Percentiles rank a stretch among this genome's conserved stretches.
phyloP scores from a whole-genome alignment of 2,888 invertebrate species.

The Macroteleia sp. region DNA sequence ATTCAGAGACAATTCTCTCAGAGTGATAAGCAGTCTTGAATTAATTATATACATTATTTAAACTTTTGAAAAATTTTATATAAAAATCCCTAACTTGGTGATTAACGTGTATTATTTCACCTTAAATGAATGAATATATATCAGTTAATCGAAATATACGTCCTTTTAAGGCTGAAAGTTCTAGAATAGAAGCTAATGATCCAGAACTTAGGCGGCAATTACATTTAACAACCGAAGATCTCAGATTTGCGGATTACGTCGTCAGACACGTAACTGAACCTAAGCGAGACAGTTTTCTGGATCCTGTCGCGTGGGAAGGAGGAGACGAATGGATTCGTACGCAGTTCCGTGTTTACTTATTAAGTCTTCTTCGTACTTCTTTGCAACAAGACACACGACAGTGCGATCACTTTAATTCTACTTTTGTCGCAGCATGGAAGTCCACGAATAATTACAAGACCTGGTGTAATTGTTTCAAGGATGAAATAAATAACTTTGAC shows the following conservation, averaged over 20 bases:
- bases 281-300: constrained; percentile 88
- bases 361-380: constrained; percentile 92
- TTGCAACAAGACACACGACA: constrained; percentile 90
- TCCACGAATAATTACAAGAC: constrained; percentile 94
- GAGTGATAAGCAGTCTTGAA: no score
- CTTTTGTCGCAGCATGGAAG: constrained; percentile 93
- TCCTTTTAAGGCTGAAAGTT: constrained; percentile 88
- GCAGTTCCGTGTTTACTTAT: constrained; percentile 94
- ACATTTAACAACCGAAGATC: constrained; percentile 96
- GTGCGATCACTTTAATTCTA: constrained; percentile 93
- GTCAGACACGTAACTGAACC: constrained; percentile 89
- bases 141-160: no score
- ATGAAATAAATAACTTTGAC: constrained; percentile 82
- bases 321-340: constrained; percentile 98
- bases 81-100: no score
- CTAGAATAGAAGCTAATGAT: constrained; percentile 93
- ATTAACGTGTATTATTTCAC: no score
- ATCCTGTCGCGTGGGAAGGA: constrained; percentile 93
- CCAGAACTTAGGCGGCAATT: constrained; percentile 91
- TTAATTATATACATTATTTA: no score
- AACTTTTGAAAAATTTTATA: no score
- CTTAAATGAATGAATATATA: no score
- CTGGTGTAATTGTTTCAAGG: constrained; percentile 88
- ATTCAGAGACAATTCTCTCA: no score
- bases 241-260: constrained; percentile 97